Base-by-base conservation (phyloP, 2,888 invertebrate species). In the Tachina grossa region DNA sequence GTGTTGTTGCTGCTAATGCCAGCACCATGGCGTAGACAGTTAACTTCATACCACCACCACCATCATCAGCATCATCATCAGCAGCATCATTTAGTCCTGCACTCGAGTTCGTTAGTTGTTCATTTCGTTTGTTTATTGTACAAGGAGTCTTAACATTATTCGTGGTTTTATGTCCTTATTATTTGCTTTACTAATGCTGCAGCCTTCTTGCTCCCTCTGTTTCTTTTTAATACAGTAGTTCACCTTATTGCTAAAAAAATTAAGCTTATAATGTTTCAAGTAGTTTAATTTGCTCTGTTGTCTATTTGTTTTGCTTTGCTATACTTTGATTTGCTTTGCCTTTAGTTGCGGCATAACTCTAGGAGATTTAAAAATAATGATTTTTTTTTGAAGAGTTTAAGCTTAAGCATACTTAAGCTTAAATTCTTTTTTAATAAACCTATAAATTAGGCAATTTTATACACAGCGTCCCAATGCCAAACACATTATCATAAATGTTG, bases 81-180 rank as follows among this genome's bases (percentile, higher is more conserved):
- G 13, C 9, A 39, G n/a, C 43, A 55, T 49, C 16, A 16, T 39
- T 59, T 59, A n/a, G n/a, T 43, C 49, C 45, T 75, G 10, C 2
- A n/a, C 43, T 71, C 55, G 22, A 83, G 79, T 82, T 79, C 71
- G 79, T 80, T 83, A 79, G 79, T 57, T 85, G 72, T 83, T 85
- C 78, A 83, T 79, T 83, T 85, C 59, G 79, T 83, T 85, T 85
- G 71, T 55, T 79, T 82, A 77, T 74, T 77, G 74, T 68, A 81
- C 57, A 74, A 66, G 31, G 77, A 84, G 72, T 77, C 74, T 77
- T 68, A 45, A 74, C 68, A 78, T 82, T 69, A 81, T 66, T 77
- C 85, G 69, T 82, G 85, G 81, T 85, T 85, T 85, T 69, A 84
- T 81, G 78, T 82, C 74, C 81, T 82, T 85, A 82, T 85, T 78